A percentile compares a stretch with the other conserved stretches of the same genome.
phyloP scores from a whole-genome alignment of 2,888 invertebrate species.

The Ochropacha duplaris region DNA sequence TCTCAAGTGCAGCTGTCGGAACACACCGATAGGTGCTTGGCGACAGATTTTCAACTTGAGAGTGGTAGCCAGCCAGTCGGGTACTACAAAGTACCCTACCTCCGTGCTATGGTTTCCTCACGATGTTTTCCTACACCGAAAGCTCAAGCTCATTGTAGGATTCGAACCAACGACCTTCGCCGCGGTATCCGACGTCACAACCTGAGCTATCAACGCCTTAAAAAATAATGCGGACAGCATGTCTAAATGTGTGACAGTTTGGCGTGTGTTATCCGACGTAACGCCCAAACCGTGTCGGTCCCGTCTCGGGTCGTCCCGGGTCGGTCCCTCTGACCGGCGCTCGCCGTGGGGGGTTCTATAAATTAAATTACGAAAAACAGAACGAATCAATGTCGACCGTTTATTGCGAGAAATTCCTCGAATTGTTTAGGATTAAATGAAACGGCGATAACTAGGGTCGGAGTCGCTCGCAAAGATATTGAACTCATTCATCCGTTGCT shows the following conservation, averaged over 20 bases:
- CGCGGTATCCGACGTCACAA: no score
- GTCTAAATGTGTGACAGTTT: constrained; percentile 49
- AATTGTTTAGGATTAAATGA: constrained; percentile 6
- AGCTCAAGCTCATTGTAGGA: no score
- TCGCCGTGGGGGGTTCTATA: constrained; percentile 26
- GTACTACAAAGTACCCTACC: no score
- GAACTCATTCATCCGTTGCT: background rate
- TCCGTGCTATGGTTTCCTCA: no score
- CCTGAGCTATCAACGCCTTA: no score
- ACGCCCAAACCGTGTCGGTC: constrained; percentile 59
- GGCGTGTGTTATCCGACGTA: constrained; percentile 35
- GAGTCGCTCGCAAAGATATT: constrained; percentile 1
- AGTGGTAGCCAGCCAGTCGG: no score
- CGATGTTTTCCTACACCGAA: no score
- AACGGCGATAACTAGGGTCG: constrained; percentile 5
- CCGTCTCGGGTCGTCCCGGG: constrained; percentile 14
- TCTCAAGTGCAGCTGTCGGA: no score
- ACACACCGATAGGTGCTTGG: no score
- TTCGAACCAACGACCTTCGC: no score
- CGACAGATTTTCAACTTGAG: no score
- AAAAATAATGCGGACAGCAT: constrained; percentile 38
- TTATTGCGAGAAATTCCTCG: constrained; percentile 31
- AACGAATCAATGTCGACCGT: constrained; percentile 43
- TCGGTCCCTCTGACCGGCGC: background rate
- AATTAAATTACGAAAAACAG: constrained; percentile 58